phyloP scores from a whole-genome alignment of 2,797 vertebrate genomes.

The Phataginus tricuspis region DNA sequence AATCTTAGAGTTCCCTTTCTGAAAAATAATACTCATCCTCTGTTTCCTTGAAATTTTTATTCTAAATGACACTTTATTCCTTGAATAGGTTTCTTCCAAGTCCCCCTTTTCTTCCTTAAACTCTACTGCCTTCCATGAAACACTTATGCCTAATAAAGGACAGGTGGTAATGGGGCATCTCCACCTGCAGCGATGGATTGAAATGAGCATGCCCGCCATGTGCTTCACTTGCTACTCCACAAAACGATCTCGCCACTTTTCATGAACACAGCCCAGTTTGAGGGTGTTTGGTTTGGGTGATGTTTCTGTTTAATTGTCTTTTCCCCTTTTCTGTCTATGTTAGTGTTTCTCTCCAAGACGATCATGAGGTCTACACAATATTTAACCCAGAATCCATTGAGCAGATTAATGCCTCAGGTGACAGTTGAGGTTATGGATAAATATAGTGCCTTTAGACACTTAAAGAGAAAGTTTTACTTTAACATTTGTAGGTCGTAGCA shows the following conservation, averaged over 20 bases:
- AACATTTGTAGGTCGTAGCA: background rate
- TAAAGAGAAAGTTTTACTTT: slow-evolving; percentile 37
- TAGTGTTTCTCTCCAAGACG: background rate
- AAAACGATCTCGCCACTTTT: background rate
- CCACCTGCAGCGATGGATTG: background rate
- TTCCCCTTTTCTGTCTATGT: background rate
- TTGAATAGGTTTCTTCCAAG: background rate
- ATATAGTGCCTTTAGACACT: background rate
- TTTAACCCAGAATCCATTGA: background rate
- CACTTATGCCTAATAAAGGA: background rate
- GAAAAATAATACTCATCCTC: background rate
- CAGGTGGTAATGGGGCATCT: too few relatives aligned
- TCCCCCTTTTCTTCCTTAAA: slow-evolving; percentile 28
- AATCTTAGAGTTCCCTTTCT: background rate
- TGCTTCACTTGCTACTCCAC: background rate
- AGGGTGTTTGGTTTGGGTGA: background rate
- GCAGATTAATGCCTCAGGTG: background rate
- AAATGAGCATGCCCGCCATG: background rate
- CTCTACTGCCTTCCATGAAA: background rate
- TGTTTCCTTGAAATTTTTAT: background rate
- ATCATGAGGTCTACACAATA: background rate
- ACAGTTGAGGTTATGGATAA: background rate
- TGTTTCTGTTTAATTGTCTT: background rate
- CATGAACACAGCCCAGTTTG: background rate
- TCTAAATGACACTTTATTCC: slow-evolving; percentile 1